Evolutionary conservation across 2,797 vertebrate genomes (phyloP).

Genomic region (Pelodytes ibericus): DNA sequence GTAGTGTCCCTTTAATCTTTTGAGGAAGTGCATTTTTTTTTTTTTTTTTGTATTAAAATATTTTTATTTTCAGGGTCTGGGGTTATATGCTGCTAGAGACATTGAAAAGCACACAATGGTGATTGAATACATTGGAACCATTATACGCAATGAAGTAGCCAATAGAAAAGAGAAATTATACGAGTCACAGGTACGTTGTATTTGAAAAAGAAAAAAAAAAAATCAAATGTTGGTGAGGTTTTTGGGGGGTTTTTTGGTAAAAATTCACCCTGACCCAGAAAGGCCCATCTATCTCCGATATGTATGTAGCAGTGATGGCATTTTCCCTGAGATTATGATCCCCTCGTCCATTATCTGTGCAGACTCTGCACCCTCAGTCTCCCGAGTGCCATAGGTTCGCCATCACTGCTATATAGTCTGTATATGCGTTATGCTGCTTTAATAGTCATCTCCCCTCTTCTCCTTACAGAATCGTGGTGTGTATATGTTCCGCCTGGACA

Average conservation of each 20-base stretch:
- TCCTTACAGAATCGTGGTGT: constrained; percentile 85
- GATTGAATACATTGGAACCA: constrained; percentile 96
- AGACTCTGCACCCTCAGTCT: background rate
- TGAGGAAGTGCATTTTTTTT: too few species aligned
- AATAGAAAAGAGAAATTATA: constrained; percentile 92
- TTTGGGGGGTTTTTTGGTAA: too few species aligned
- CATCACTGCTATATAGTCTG: background rate
- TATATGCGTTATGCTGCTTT: background rate
- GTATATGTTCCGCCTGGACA: constrained; percentile 98
- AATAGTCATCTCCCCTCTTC: background rate
- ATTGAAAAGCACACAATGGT: constrained; percentile 99
- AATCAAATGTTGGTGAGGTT: too few species aligned
- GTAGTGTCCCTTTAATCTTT: too few species aligned
- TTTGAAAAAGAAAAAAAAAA: too few species aligned
- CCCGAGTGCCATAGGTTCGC: too few species aligned
- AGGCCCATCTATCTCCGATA: too few species aligned
- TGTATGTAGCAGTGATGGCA: too few species aligned
- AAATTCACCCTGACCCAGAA: too few species aligned
- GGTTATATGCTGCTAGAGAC: constrained; percentile 93
- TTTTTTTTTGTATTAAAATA: too few species aligned
- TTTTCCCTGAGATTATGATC: too few species aligned
- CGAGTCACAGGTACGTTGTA: constrained; percentile 82
- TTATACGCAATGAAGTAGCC: constrained; percentile 95
- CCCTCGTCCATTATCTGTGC: background rate
- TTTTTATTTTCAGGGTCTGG: constrained; percentile 81